Evolutionary conservation across 2,113 vertebrate genomes (phyloP).

Genomic region (Phrynosoma platyrhinos): DNA sequence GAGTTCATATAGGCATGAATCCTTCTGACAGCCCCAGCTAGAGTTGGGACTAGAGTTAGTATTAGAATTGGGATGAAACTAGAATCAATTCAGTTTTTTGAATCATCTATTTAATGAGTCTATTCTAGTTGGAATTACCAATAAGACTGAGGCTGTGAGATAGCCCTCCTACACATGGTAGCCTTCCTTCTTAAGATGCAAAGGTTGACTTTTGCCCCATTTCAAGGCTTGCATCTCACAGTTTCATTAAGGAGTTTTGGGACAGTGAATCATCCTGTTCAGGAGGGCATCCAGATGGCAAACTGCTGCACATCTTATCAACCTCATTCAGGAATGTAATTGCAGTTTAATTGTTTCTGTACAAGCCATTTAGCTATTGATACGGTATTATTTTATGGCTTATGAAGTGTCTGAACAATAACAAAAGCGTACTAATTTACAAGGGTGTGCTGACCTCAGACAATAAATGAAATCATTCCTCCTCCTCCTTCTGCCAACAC

Average conservation of each 20-base stretch:
- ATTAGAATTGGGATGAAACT: too few relatives aligned
- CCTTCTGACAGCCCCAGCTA: too few relatives aligned
- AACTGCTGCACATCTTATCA: slow-evolving; percentile 23
- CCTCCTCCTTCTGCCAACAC: background rate
- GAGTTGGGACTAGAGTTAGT: too few relatives aligned
- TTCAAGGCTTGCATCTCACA: background rate
- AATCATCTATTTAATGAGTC: too few relatives aligned
- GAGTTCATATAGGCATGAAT: too few relatives aligned
- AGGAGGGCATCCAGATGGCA: slow-evolving; percentile 38
- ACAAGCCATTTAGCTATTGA: slow-evolving; percentile 51
- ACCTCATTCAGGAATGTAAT: slow-evolving; percentile 46
- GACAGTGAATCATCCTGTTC: slow-evolving; percentile 17
- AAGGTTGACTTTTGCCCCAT: background rate
- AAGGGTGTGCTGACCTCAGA: slow-evolving; percentile 3
- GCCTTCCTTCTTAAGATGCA: background rate
- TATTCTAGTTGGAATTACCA: too few relatives aligned
- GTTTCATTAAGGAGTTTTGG: background rate
- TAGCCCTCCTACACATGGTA: background rate
- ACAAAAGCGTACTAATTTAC: slow-evolving; percentile 21
- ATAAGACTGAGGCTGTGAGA: background rate
- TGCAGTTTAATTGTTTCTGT: slow-evolving; percentile 40
- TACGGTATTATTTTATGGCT: slow-evolving; percentile 44
- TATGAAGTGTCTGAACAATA: slow-evolving; percentile 28
- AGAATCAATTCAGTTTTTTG: too few relatives aligned
- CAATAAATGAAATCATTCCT: slow-evolving; percentile 36